phyloP scores from a whole-genome alignment of 2,888 invertebrate genomes.

The Drosophila algonquin region DNA sequence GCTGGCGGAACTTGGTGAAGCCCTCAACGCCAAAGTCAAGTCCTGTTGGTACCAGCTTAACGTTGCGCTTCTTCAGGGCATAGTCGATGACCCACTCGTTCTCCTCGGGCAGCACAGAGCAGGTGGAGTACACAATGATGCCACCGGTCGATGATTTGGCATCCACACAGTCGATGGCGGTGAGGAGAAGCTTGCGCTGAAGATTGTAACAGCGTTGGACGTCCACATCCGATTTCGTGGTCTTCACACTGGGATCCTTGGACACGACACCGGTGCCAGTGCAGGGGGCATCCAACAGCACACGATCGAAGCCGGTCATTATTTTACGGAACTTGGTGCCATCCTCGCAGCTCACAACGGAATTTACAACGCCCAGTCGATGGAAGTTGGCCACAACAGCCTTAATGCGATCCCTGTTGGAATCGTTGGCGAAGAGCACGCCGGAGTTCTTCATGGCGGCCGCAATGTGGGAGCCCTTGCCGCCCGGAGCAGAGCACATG shows the following conservation, averaged over 20 bases:
- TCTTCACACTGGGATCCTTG: slow-evolving; percentile 98
- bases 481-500: slow-evolving; percentile 99
- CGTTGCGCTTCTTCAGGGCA: slow-evolving; percentile 95
- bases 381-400: slow-evolving; percentile 98
- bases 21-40: slow-evolving; percentile 98
- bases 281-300: slow-evolving; percentile 98
- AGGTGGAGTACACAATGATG: slow-evolving; percentile 98
- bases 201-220: slow-evolving; percentile 95
- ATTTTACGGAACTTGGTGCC: slow-evolving; percentile 93
- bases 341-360: slow-evolving; percentile 94
- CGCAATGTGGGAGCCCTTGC: slow-evolving; percentile 99
- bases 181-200: slow-evolving; percentile 95
- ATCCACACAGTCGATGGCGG: slow-evolving; percentile 98
- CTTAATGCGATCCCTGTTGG: slow-evolving; percentile 93
- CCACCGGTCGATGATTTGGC: slow-evolving; percentile 96
- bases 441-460: slow-evolving; percentile 99
- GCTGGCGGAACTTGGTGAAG: slow-evolving; percentile 93
- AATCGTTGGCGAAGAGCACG: slow-evolving; percentile 97
- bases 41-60: slow-evolving; percentile 96
- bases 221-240: slow-evolving; percentile 94
- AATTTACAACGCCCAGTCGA: slow-evolving; percentile 96
- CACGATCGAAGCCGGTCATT: slow-evolving; percentile 96
- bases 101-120: slow-evolving; percentile 98
- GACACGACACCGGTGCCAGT: slow-evolving; percentile 99
- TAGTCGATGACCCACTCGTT: slow-evolving; percentile 99